Conservation (phyloP, 1,140 invertebrate species). For the Tetragonula clypearis region DNA sequence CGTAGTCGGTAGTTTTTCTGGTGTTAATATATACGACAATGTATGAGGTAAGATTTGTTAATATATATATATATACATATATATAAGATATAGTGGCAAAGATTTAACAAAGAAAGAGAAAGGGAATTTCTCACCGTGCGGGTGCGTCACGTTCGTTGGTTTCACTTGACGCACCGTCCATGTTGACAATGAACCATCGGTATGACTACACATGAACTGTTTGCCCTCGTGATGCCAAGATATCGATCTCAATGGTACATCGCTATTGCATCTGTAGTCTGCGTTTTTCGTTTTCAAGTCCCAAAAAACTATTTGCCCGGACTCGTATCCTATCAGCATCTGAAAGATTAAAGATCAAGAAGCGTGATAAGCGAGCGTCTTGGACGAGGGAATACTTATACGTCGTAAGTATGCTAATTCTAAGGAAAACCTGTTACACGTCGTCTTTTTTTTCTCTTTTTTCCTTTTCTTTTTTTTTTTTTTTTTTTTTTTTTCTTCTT, state of each 20-base stretch:
- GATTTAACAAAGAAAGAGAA: background rate
- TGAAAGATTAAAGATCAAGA: conserved; percentile 80
- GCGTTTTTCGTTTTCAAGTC: conserved; percentile 92
- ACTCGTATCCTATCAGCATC: conserved; percentile 98
- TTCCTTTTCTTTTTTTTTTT: too few relatives aligned
- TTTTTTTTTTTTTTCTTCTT: too few relatives aligned
- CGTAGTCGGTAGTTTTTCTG: too few relatives aligned
- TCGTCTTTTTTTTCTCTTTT: background rate
- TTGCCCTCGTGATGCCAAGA: conserved; percentile 99
- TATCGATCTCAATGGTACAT: conserved; percentile 91
- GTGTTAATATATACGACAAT: too few relatives aligned
- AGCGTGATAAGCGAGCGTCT: background rate
- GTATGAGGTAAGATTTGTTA: too few relatives aligned
- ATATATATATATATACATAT: too few relatives aligned
- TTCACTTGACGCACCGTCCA: conserved; percentile 92
- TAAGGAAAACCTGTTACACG: conserved; percentile 34
- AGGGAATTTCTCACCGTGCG: conserved; percentile 89
- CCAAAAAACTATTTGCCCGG: conserved; percentile 97
- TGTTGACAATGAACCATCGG: conserved; percentile 96
- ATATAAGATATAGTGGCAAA: background rate
- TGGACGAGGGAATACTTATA: background rate
- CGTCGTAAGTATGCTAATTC: conserved; percentile 20
- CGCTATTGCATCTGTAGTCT: conserved; percentile 91
- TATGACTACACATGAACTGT: conserved; percentile 98
- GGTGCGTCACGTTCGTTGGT: conserved; percentile 91